A percentile compares a stretch with the other conserved stretches of the same genome.
Conservation (phyloP, 2,797 vertebrate genomes). For the Syngnathus rostellatus region DNA sequence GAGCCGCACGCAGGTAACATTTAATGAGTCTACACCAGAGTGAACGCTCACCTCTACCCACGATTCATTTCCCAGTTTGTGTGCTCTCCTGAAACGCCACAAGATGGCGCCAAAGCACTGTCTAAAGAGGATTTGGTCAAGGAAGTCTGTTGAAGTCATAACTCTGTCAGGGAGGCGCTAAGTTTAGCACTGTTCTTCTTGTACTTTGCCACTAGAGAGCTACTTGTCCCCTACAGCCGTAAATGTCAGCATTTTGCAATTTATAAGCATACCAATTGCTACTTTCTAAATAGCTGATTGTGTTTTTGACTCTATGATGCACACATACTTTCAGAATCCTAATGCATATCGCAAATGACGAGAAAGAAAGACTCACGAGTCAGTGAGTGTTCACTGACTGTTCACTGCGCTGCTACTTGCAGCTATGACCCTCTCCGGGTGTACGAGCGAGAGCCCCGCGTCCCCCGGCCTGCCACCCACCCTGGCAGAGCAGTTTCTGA, state of each 20-base stretch:
- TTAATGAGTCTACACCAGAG: background rate
- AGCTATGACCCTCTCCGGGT: constrained; percentile 64
- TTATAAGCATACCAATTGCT: too few species aligned
- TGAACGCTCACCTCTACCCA: too few species aligned
- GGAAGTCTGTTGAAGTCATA: too few species aligned
- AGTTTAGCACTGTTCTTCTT: too few species aligned
- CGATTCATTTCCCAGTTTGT: too few species aligned
- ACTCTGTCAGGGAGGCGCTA: too few species aligned
- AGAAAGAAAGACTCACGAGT: background rate
- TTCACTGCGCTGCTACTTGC: background rate
- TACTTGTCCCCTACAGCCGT: too few species aligned
- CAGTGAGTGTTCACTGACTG: background rate
- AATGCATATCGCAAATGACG: background rate
- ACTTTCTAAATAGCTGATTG: background rate
- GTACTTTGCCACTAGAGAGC: too few species aligned
- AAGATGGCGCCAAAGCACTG: too few species aligned
- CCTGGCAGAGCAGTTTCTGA: constrained; percentile 61
- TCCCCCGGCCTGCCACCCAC: constrained; percentile 4
- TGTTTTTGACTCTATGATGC: background rate
- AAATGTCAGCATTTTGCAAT: too few species aligned
- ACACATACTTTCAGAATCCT: background rate
- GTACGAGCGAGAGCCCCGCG: constrained; percentile 38
- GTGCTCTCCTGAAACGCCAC: too few species aligned
- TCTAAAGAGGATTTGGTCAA: too few species aligned
- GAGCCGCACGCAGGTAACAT: constrained; percentile 17